Percentiles rank a stretch among this genome's conserved stretches.
Evolutionary conservation across 2,888 invertebrate species (phyloP).

Genomic region (Oscheius sp.): DNA sequence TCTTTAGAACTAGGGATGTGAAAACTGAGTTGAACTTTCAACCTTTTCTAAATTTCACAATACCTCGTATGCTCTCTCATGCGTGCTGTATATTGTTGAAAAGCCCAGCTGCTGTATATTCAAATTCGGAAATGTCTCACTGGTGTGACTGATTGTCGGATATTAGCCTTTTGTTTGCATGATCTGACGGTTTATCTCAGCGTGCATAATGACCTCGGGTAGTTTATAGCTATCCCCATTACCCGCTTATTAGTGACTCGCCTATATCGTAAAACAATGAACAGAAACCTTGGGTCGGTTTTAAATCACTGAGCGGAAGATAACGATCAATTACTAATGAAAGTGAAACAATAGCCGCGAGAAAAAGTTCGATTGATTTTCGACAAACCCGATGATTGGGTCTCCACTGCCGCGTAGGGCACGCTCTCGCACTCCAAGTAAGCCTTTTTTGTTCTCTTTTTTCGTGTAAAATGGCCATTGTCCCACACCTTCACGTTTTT

Average conservation of each 20-base stretch:
- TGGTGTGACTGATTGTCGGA: background rate
- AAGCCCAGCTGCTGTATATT: no score
- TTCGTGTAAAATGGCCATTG: background rate
- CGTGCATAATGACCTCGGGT: constrained; percentile 9
- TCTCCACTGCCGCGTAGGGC: background rate
- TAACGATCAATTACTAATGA: background rate
- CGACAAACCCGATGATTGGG: background rate
- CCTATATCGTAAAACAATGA: no score
- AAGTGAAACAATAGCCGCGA: constrained; percentile 2
- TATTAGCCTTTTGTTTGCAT: background rate
- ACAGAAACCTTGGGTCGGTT: no score
- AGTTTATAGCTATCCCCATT: background rate
- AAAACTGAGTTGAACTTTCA: background rate
- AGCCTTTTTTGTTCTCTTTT: background rate
- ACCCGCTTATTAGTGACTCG: no score
- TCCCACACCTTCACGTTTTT: constrained; percentile 14
- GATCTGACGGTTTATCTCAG: constrained; percentile 3
- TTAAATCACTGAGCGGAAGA: background rate
- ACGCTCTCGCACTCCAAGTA: constrained; percentile 8
- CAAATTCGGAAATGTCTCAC: background rate
- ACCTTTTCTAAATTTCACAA: background rate
- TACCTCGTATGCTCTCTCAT: no score
- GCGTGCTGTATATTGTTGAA: background rate
- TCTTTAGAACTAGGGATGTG: background rate
- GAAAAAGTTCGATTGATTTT: background rate